phyloP scores from a whole-genome alignment of 2,113 vertebrate species.

The Tupaia chinensis region DNA sequence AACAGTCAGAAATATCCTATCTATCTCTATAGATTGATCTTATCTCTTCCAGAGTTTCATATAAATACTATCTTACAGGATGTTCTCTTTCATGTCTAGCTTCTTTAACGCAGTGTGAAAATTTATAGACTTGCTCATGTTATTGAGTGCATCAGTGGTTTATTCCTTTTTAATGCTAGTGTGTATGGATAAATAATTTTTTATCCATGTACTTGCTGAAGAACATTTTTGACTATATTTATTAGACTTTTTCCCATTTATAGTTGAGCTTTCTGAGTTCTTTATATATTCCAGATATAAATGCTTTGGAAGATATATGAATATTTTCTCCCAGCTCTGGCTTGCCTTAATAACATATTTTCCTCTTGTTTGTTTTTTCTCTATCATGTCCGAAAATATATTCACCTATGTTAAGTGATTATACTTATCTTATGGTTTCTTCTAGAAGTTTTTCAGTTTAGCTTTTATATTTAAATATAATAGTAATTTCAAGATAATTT shows the following conservation, averaged over 20 bases:
- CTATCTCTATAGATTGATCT: background rate
- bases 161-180: background rate
- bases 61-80: background rate
- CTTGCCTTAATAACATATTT: background rate
- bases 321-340: background rate
- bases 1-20: background rate
- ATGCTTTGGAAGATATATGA: background rate
- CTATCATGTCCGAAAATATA: background rate
- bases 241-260: background rate
- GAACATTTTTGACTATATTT: background rate
- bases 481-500: background rate
- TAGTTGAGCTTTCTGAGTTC: background rate
- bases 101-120: background rate
- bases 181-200: background rate
- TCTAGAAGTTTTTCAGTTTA: background rate
- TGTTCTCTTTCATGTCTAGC: background rate
- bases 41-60: background rate
- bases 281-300: background rate
- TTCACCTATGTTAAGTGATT: background rate
- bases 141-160: background rate
- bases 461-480: background rate
- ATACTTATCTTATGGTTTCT: background rate
- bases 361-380: background rate
- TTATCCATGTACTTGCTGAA: background rate
- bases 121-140: background rate